Conservation (phyloP, 2,888 invertebrate species). For the Apomyelois bistriatella region DNA sequence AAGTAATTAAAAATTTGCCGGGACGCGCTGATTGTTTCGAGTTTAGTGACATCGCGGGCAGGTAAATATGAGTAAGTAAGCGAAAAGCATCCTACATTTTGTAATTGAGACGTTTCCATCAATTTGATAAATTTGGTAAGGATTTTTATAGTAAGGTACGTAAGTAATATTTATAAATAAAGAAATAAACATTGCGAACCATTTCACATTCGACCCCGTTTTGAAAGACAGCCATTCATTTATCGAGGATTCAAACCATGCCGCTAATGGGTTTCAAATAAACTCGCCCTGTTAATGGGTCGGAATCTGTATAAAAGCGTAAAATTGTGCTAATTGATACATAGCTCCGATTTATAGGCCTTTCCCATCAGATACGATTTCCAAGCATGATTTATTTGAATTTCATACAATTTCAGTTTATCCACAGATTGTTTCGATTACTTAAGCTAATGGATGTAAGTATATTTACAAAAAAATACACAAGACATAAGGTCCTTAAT, state of each 20-base stretch:
- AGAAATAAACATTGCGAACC: constrained; percentile 37
- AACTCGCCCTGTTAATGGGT: constrained; percentile 56
- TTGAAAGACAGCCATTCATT: constrained; percentile 61
- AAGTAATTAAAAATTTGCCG: constrained; percentile 57
- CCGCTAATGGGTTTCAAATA: constrained; percentile 71
- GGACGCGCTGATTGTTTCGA: constrained; percentile 30
- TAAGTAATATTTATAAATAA: constrained; percentile 21
- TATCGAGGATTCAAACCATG: constrained; percentile 52
- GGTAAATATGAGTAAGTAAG: neutral
- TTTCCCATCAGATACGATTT: constrained; percentile 6
- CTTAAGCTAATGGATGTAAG: too few species aligned
- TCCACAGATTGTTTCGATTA: neutral
- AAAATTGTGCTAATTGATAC: constrained; percentile 54
- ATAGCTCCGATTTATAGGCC: constrained; percentile 15
- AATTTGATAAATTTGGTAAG: neutral
- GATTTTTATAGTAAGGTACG: neutral
- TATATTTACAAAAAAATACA: too few species aligned
- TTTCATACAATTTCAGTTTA: too few species aligned
- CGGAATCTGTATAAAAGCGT: constrained; percentile 48
- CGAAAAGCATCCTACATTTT: neutral
- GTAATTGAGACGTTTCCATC: neutral
- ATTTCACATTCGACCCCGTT: constrained; percentile 45
- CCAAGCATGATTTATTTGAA: neutral
- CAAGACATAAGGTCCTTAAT: too few species aligned
- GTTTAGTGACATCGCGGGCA: constrained; percentile 7